Base-by-base conservation (phyloP, 2,797 vertebrate species). In the Sebastes trivittatus region DNA sequence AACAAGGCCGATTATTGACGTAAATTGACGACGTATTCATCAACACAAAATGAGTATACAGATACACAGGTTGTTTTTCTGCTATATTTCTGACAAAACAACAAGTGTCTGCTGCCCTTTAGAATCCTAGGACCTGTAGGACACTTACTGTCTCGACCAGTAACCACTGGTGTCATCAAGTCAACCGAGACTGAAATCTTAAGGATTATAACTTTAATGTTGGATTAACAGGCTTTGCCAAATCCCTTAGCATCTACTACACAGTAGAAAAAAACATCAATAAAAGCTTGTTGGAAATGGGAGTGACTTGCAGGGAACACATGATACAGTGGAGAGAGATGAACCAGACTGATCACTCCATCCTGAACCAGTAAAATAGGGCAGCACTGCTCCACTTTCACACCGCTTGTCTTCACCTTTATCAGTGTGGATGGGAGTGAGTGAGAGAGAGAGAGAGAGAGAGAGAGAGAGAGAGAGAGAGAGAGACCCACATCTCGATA, bases 351-450 rank as follows among this genome's bases (percentile, higher is more conserved):
- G 77, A 79, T 80, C 72, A 81, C 72, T 80, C 83, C 74, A 92
- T 90, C 81, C 64, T 81, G 78, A 86, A 85, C 78, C 55, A 61
- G 75, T 22, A 77, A 89, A 92, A 79, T 87, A 59, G 84, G 85
- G 60, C 89, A 88, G 77, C 59, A 0, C 76, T 86, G 87, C 73
- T 92, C 92, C 77, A 89, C 87, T 91, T 92, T 78, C 29, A 84
- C 82, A 58, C 46, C 29, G 63, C 81, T 85, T 63, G 66, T 69
- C 78, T 87, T 83, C 84, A 84, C 87, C 88, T 88, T 89, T 81
- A 85, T 58, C 60, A 3, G 18, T 58, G 75, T 52, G 80, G 30
- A 20, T 14, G 30, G n/a, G 56, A 49, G 46, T 13, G 74, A 46
- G 69, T 3, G 66, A 30, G 82, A n/a, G 54, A 76, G 65, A 80